Conservation (phyloP, 2,888 invertebrate species). For the Cheilosia grossa region DNA sequence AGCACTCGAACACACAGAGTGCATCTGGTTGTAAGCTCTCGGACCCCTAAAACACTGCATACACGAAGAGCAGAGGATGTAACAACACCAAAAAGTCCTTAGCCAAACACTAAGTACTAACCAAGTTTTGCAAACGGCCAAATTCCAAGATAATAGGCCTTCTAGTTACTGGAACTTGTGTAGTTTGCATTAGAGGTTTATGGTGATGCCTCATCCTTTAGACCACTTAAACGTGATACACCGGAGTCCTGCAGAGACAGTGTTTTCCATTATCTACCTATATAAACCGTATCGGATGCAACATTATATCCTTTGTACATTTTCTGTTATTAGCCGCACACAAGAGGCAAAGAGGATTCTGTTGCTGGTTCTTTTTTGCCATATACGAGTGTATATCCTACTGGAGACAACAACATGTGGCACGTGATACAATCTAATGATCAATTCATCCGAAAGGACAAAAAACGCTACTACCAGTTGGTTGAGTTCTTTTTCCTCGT, state of each 20-base stretch:
- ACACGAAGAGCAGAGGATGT: constrained; percentile 12
- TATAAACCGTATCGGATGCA: constrained; percentile 5
- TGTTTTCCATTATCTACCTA: background rate
- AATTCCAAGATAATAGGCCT: constrained; percentile 50
- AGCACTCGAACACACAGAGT: constrained; percentile 19
- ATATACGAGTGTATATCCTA: background rate
- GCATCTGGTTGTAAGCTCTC: constrained; percentile 11
- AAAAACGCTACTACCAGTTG: background rate
- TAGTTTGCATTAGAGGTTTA: constrained; percentile 39
- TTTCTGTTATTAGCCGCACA: constrained; percentile 34
- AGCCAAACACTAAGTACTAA: constrained; percentile 39
- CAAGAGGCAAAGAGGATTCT: background rate
- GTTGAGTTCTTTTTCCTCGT: constrained; percentile 2
- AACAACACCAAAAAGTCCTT: constrained; percentile 52
- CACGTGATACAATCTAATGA: constrained; percentile 66
- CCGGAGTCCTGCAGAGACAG: background rate
- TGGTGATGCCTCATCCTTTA: background rate
- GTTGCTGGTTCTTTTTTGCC: background rate
- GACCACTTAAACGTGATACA: constrained; percentile 20
- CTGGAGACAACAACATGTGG: constrained; percentile 50
- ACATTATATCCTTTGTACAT: constrained; percentile 39
- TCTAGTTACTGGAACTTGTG: constrained; percentile 40
- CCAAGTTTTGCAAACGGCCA: constrained; percentile 30
- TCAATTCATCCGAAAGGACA: constrained; percentile 40
- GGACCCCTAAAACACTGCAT: background rate